Evolutionary conservation across 2,888 invertebrate species (phyloP).

Genomic region (Dysmachus trigonus): DNA sequence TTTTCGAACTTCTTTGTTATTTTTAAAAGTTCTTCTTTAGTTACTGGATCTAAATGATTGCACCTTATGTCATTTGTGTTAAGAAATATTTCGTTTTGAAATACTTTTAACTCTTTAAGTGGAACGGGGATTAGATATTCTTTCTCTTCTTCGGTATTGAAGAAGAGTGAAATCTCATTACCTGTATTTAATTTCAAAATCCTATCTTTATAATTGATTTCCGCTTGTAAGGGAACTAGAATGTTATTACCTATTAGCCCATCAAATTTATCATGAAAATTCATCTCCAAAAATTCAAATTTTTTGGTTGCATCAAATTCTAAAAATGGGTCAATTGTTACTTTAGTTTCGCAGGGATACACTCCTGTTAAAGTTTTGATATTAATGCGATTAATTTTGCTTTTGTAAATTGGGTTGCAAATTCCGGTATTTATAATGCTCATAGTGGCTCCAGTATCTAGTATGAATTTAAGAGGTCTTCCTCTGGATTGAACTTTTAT

Average conservation of each 20-base stretch:
- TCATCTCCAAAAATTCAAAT: slow-evolving; percentile 43
- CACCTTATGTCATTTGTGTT: background rate
- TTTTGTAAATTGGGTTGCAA: slow-evolving; percentile 45
- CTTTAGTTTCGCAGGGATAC: slow-evolving; percentile 15
- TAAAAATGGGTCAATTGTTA: slow-evolving; percentile 42
- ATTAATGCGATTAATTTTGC: background rate
- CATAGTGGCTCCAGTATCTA: slow-evolving; percentile 44
- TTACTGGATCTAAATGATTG: slow-evolving; percentile 1
- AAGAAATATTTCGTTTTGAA: background rate
- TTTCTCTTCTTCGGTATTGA: slow-evolving; percentile 37
- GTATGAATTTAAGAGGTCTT: slow-evolving; percentile 41
- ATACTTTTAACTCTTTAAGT: background rate
- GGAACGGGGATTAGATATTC: slow-evolving; percentile 3
- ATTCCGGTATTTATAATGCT: slow-evolving; percentile 41
- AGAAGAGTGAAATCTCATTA: slow-evolving; percentile 28
- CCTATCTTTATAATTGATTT: slow-evolving; percentile 32
- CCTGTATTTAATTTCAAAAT: background rate
- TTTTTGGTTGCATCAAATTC: slow-evolving; percentile 43
- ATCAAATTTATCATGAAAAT: slow-evolving; percentile 42
- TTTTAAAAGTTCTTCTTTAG: background rate
- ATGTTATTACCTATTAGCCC: slow-evolving; percentile 44
- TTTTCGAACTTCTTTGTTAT: slow-evolving; percentile 5
- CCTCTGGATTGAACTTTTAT: slow-evolving; percentile 40
- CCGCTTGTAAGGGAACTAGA: background rate
- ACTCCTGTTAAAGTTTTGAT: slow-evolving; percentile 1